phyloP scores from a whole-genome alignment of 2,888 invertebrate species.

The Eupithecia insigniata region DNA sequence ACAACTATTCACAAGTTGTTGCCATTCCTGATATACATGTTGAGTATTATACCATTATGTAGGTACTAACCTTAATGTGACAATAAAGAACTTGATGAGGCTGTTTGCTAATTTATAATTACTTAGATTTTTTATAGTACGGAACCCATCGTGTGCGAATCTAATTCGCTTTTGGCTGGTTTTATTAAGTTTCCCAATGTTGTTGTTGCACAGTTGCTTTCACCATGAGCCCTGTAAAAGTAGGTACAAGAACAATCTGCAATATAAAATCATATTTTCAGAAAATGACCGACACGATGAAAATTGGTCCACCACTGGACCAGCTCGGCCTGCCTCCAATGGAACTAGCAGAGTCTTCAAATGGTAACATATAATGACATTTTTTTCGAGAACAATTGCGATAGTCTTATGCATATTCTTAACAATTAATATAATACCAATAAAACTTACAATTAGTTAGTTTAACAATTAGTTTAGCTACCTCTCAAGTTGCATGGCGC shows the following conservation, averaged over 20 bases:
- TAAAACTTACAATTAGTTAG: no score
- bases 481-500: no score
- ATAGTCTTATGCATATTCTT: not conserved
- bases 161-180: not conserved
- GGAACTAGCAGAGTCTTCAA: constrained; percentile 74
- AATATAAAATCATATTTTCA: constrained; percentile 43
- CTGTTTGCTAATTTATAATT: no score
- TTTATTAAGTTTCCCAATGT: not conserved
- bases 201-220: not conserved
- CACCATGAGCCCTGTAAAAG: not conserved
- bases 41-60: no score
- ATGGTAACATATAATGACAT: constrained; percentile 51
- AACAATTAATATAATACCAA: no score
- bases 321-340: constrained; percentile 74
- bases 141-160: no score
- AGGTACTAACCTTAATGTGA: no score
- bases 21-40: no score
- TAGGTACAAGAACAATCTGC: not conserved
- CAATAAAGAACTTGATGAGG: no score
- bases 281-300: constrained; percentile 58
- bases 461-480: no score
- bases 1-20: no score
- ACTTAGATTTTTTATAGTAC: no score
- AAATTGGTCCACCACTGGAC: constrained; percentile 52
- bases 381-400: not conserved